Conservation (phyloP, 2,113 vertebrate species). For the Emydocephalus ijimae region DNA sequence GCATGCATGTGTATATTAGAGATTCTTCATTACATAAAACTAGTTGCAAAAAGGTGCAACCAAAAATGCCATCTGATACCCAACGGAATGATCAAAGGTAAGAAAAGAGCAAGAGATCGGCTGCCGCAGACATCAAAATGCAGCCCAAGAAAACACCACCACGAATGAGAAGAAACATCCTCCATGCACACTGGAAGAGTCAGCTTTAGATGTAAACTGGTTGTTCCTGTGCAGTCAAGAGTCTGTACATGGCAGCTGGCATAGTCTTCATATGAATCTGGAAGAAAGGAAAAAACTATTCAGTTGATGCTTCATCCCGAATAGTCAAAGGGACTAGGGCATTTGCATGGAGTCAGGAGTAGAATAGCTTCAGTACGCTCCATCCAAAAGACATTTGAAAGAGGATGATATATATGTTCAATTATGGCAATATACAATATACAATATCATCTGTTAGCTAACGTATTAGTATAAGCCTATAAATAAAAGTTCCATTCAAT, state of each 20-base stretch:
- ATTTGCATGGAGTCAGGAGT: not conserved
- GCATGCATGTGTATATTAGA: not conserved
- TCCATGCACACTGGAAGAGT: conserved; percentile 63
- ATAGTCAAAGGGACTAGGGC: not conserved
- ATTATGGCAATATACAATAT: not conserved
- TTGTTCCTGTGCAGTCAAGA: conserved; percentile 96
- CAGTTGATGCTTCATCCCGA: not conserved
- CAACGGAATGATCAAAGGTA: conserved; percentile 27
- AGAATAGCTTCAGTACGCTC: not conserved
- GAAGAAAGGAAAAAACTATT: conserved; percentile 21
- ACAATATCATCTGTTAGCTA: not conserved
- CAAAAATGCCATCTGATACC: conserved; percentile 38
- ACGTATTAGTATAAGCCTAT: not conserved
- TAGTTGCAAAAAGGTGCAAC: conserved; percentile 46
- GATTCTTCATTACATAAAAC: conserved; percentile 43
- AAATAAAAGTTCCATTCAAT: not conserved
- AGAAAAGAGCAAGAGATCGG: conserved; percentile 32
- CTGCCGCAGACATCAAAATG: conserved; percentile 70
- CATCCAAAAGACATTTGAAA: not conserved
- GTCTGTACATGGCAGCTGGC: conserved; percentile 97
- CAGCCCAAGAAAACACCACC: conserved; percentile 74
- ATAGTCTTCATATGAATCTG: conserved; percentile 99
- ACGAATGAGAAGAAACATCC: conserved; percentile 63
- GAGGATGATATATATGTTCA: not conserved
- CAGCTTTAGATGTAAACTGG: conserved; percentile 91